These are phyloP conservation scores for Cheilosia scutellata DNA, from an alignment of 2,888 invertebrate species.

Conservation along the genomic window DNA sequence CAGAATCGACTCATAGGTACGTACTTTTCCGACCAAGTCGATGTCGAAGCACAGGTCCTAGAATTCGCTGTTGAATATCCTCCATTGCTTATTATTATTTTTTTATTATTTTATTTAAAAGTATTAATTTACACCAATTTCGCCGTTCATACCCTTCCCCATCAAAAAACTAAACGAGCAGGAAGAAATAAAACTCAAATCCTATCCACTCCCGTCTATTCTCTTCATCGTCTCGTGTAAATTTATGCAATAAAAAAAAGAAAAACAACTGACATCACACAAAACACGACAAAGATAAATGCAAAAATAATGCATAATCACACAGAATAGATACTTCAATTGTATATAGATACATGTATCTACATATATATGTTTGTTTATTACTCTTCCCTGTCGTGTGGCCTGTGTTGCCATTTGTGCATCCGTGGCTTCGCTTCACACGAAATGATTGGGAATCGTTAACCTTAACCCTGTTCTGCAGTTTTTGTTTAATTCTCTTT, in stretches of 20 bases:
- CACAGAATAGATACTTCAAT: background rate
- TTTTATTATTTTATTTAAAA: too few relatives aligned
- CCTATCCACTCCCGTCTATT: too few relatives aligned
- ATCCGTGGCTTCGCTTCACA: slow-evolving; percentile 39
- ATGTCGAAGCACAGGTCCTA: too few relatives aligned
- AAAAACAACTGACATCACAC: background rate
- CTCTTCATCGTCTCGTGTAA: too few relatives aligned
- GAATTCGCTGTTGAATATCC: too few relatives aligned
- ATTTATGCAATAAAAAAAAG: too few relatives aligned
- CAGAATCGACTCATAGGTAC: too few relatives aligned
- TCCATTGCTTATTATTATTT: too few relatives aligned
- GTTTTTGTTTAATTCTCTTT: background rate
- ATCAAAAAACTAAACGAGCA: background rate
- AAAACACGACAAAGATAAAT: slow-evolving; percentile 1
- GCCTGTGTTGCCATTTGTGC: slow-evolving; percentile 9
- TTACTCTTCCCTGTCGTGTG: background rate
- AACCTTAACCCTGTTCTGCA: slow-evolving; percentile 69
- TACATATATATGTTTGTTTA: background rate
- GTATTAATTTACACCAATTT: too few relatives aligned
- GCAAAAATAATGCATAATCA: slow-evolving; percentile 6
- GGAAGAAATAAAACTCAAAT: background rate
- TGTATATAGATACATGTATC: background rate
- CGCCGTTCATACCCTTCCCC: too few relatives aligned
- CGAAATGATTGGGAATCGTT: slow-evolving; percentile 64
- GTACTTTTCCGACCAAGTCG: too few relatives aligned